Evolutionary conservation across 2,797 vertebrate species (phyloP).

Genomic region (Stomatorhinus walkeri): DNA sequence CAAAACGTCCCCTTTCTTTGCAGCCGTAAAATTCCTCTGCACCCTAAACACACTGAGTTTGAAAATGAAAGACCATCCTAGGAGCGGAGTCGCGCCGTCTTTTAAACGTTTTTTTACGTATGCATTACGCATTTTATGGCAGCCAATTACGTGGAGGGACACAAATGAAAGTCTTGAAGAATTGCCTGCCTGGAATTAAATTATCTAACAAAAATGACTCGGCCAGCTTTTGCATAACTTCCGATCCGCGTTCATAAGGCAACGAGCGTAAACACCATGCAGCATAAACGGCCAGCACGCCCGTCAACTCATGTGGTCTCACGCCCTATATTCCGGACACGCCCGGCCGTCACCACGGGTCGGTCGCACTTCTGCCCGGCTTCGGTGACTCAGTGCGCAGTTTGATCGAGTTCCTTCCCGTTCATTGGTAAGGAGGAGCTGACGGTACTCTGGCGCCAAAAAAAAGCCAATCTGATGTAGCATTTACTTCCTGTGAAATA

Average conservation of each 20-base stretch:
- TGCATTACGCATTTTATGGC: neutral
- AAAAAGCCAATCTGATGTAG: constrained; percentile 6
- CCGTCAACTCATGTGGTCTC: neutral
- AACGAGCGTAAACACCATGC: neutral
- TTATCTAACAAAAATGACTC: neutral
- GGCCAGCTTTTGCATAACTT: neutral
- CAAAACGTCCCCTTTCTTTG: neutral
- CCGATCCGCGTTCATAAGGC: neutral
- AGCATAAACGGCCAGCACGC: neutral
- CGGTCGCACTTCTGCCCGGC: neutral
- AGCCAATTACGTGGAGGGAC: neutral
- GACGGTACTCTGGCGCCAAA: neutral
- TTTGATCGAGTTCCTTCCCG: neutral
- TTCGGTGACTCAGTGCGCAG: neutral
- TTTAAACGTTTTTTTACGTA: neutral
- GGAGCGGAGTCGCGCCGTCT: neutral
- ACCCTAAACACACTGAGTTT: neutral
- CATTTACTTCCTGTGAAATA: neutral
- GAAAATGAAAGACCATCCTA: neutral
- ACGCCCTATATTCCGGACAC: neutral
- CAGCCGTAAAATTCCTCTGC: neutral
- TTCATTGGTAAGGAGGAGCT: neutral
- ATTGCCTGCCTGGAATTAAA: neutral
- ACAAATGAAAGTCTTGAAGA: neutral
- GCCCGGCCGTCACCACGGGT: neutral